Evolutionary conservation across 2,113 vertebrate species (phyloP).

Genomic region (Pelecanoides urinatrix): DNA sequence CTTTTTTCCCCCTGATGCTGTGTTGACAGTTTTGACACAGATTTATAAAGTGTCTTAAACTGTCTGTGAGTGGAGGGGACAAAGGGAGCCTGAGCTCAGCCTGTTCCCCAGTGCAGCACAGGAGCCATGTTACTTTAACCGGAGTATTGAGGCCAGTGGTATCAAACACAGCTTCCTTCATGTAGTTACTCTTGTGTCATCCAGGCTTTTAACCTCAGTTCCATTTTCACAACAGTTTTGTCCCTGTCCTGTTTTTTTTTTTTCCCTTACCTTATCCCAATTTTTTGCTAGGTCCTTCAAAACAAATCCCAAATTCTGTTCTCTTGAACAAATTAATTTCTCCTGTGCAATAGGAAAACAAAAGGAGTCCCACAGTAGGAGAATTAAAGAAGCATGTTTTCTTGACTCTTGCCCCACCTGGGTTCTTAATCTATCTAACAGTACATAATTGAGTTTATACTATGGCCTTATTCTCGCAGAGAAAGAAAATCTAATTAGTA

Average conservation of each 20-base stretch:
- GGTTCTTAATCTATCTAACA: background rate
- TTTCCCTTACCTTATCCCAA: background rate
- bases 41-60: background rate
- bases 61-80: fast-evolving
- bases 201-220: background rate
- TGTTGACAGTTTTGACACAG: background rate
- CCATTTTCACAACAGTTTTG: background rate
- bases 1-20: background rate
- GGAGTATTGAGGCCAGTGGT: fast-evolving
- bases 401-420: background rate
- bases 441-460: background rate
- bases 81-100: background rate
- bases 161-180: background rate
- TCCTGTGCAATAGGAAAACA: background rate
- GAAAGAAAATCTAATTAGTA: background rate
- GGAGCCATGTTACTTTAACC: background rate
- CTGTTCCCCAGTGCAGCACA: background rate
- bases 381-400: background rate
- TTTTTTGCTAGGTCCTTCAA: background rate
- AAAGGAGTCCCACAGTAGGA: background rate
- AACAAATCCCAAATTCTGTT: background rate
- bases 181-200: background rate
- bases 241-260: background rate
- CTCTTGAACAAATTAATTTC: background rate
- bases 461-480: background rate